A percentile compares a stretch with the other conserved stretches of the same genome.
Evolutionary conservation across 2,113 vertebrate species (phyloP).

Genomic region (Numida meleagris): DNA sequence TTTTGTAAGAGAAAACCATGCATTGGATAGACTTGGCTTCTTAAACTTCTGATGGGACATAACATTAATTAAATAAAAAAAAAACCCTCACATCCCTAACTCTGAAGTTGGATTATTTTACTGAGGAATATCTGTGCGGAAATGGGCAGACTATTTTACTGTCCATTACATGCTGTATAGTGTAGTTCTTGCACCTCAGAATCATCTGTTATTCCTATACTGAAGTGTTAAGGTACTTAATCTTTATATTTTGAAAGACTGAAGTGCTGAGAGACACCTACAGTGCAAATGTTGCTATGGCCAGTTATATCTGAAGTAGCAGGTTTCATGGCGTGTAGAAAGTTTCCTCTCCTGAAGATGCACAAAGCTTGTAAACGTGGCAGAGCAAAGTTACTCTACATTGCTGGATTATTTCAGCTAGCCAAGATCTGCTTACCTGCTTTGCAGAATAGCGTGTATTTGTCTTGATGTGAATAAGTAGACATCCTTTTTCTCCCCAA

Average conservation of each 20-base stretch:
- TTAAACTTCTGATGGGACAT: not conserved
- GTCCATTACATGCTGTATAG: not conserved
- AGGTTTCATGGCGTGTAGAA: not conserved
- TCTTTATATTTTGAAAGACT: not conserved
- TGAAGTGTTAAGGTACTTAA: not conserved
- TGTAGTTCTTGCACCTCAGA: not conserved
- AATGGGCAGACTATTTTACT: not conserved
- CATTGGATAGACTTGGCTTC: not conserved
- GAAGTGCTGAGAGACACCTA: not conserved
- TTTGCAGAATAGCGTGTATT: not conserved
- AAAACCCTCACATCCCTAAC: not conserved
- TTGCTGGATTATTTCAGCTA: not conserved
- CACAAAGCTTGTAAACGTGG: not conserved
- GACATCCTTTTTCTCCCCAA: not conserved
- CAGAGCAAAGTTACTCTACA: not conserved
- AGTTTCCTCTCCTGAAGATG: not conserved
- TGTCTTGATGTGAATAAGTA: not conserved
- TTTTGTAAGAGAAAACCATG: not conserved
- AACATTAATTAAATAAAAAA: not conserved
- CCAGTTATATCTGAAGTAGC: not conserved
- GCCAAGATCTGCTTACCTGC: not conserved
- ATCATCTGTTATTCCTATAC: not conserved
- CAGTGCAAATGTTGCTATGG: not conserved
- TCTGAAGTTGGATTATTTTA: not conserved
- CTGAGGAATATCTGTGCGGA: not conserved